Evolutionary conservation across 2,888 invertebrate species (phyloP).

Genomic region (Leptopterna dolabrata): DNA sequence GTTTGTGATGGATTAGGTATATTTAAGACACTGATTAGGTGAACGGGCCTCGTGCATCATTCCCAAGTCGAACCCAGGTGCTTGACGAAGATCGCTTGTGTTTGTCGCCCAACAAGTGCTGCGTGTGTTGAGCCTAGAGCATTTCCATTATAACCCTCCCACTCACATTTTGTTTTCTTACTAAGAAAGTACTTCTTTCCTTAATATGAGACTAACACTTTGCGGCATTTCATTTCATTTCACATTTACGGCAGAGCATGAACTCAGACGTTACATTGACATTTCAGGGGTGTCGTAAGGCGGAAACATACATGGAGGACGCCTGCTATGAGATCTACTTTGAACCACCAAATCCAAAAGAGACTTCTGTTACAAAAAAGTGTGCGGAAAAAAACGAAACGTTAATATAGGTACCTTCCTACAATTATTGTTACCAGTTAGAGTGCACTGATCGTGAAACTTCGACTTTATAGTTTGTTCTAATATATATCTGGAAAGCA

Average conservation of each 20-base stretch:
- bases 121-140: too few relatives aligned
- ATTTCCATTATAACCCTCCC: too few relatives aligned
- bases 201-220: not conserved
- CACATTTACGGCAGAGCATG: not conserved
- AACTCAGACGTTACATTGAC: not conserved
- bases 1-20: too few relatives aligned
- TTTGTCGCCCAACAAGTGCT: too few relatives aligned
- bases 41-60: too few relatives aligned
- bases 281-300: conserved; percentile 28
- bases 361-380: not conserved
- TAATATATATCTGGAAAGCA: not conserved
- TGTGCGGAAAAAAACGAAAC: not conserved
- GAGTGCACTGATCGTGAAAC: not conserved
- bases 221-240: not conserved
- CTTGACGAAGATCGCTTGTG: too few relatives aligned
- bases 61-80: too few relatives aligned
- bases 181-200: too few relatives aligned
- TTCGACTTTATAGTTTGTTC: not conserved
- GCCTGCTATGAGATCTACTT: not conserved
- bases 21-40: too few relatives aligned
- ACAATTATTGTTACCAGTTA: not conserved
- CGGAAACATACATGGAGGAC: not conserved
- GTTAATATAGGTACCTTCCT: not conserved
- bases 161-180: too few relatives aligned
- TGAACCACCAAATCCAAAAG: not conserved